phyloP scores from a whole-genome alignment of 2,888 invertebrate genomes.

The Chrysolina oricalcia region DNA sequence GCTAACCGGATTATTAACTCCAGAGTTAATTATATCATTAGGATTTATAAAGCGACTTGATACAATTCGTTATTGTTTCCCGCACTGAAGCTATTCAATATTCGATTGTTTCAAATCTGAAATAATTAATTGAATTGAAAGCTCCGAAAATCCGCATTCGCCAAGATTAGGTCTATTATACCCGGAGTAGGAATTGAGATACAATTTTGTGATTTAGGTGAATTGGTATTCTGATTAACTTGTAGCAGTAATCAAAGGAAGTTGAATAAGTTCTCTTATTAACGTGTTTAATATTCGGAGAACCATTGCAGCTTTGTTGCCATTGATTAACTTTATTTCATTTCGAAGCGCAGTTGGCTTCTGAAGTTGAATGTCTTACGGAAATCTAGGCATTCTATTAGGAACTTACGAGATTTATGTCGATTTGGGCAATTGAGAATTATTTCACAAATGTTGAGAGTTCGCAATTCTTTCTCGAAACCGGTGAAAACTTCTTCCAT shows the following conservation, averaged over 20 bases:
- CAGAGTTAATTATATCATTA: slow-evolving; percentile 3
- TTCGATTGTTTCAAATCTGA: slow-evolving; percentile 10
- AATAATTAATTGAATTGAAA: slow-evolving; percentile 21
- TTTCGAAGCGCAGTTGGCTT: not conserved
- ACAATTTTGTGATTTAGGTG: not conserved
- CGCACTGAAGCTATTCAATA: slow-evolving; percentile 4
- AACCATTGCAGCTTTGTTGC: not conserved
- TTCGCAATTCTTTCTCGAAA: too few species aligned
- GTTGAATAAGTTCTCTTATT: slow-evolving; percentile 7
- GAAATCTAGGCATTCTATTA: too few species aligned
- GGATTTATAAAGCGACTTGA: slow-evolving; percentile 4
- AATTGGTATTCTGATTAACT: not conserved
- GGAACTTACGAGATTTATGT: too few species aligned
- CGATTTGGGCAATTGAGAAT: too few species aligned
- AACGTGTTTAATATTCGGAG: not conserved
- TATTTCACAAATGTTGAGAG: too few species aligned
- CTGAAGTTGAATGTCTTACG: not conserved
- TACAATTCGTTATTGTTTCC: slow-evolving; percentile 1
- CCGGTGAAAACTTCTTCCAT: too few species aligned
- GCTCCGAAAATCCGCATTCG: slow-evolving; percentile 4
- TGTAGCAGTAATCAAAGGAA: not conserved
- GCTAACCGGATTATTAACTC: not conserved
- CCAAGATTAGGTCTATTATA: not conserved
- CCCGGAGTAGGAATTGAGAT: not conserved
- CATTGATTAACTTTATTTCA: not conserved